Percentiles rank a stretch among this genome's conserved stretches.
These are phyloP conservation scores for Progne subis DNA, from an alignment of 2,113 vertebrate species.

Conservation along the genomic window DNA sequence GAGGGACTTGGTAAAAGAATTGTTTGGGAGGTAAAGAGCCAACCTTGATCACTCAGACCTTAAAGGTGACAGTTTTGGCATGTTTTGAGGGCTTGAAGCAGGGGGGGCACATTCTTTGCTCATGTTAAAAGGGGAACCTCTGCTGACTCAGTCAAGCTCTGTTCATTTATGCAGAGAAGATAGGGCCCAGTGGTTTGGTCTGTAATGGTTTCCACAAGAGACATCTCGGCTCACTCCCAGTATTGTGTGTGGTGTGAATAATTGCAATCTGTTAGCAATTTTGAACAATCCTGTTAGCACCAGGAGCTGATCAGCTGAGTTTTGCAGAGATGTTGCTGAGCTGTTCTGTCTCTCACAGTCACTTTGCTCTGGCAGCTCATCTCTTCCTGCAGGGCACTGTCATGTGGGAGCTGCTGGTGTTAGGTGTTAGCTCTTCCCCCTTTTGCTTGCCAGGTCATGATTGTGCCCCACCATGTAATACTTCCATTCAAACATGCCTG, in stretches of 20 bases:
- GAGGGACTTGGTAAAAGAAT: background rate
- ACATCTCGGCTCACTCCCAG: background rate
- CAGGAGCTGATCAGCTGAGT: background rate
- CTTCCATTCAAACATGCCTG: background rate
- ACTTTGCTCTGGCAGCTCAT: background rate
- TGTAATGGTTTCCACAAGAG: slow-evolving; percentile 46
- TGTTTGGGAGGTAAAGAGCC: background rate
- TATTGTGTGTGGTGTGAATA: slow-evolving; percentile 1
- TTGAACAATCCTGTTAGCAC: background rate
- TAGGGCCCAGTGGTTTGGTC: background rate
- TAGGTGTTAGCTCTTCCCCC: background rate
- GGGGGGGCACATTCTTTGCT: background rate
- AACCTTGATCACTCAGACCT: background rate
- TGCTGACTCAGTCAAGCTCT: background rate
- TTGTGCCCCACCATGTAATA: too few relatives aligned
- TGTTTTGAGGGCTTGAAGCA: background rate
- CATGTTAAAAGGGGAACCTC: background rate
- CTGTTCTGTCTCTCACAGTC: background rate
- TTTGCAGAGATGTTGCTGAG: rapidly evolving
- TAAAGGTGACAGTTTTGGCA: slow-evolving; percentile 23
- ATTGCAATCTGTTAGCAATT: slow-evolving; percentile 22
- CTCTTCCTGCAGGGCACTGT: rapidly evolving
- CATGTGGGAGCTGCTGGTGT: background rate
- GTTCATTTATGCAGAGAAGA: background rate
- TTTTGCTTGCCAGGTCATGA: background rate